Percentiles rank a stretch among this genome's conserved stretches.
Evolutionary conservation across 2,888 invertebrate genomes (phyloP).

Genomic region (Dioctria linearis): DNA sequence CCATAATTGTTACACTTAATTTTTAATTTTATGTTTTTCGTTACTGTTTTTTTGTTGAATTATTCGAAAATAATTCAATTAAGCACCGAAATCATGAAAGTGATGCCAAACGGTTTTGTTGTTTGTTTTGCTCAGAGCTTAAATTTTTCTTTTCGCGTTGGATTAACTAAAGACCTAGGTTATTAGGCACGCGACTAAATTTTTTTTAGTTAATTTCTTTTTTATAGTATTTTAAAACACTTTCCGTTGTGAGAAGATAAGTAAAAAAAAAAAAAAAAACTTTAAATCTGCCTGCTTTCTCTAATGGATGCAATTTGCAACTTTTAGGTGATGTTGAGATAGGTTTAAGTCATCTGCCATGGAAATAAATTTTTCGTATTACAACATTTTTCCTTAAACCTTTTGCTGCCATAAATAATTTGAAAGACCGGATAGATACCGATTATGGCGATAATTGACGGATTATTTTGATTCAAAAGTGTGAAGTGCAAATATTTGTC

Average conservation of each 20-base stretch:
- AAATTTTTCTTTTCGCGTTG: neutral
- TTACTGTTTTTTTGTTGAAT: too few species aligned
- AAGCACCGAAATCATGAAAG: neutral
- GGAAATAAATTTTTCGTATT: neutral
- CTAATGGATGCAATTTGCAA: neutral
- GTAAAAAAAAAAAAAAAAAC: neutral
- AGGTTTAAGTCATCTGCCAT: neutral
- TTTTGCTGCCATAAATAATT: neutral
- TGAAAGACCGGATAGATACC: neutral
- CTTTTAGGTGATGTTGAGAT: neutral
- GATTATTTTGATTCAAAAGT: too few species aligned
- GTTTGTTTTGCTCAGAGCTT: neutral
- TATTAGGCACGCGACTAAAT: neutral
- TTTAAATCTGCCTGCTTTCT: neutral
- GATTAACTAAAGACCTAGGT: neutral
- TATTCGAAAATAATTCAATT: neutral
- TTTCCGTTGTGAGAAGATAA: neutral
- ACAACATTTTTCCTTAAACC: neutral
- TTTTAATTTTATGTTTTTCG: too few species aligned
- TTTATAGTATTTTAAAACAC: neutral
- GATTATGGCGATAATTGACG: slow-evolving; percentile 3
- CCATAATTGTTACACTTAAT: neutral
- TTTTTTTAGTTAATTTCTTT: neutral
- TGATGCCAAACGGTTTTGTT: neutral
- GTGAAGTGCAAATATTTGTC: neutral